Evolutionary conservation across 2,113 vertebrate species (phyloP).

Genomic region (Oreochromis aureus): DNA sequence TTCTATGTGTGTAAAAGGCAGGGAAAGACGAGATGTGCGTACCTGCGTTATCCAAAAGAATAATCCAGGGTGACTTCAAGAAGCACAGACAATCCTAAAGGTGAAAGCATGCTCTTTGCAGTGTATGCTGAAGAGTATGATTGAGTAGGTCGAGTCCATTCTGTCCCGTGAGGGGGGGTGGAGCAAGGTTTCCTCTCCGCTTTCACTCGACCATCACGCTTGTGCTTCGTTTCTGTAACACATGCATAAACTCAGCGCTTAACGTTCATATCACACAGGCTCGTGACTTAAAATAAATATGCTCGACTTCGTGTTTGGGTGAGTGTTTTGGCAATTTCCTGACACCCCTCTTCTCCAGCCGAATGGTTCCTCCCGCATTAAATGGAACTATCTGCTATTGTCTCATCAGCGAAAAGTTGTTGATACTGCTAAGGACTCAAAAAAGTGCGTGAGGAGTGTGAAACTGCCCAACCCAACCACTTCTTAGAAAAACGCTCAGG

Average conservation of each 20-base stretch:
- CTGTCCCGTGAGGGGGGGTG: background rate
- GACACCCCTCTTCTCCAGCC: slow-evolving; percentile 16
- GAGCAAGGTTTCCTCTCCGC: background rate
- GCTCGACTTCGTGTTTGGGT: rapidly evolving
- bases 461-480: too few relatives aligned
- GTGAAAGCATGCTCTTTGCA: slow-evolving; percentile 76
- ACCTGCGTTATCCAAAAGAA: slow-evolving; percentile 56
- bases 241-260: rapidly evolving
- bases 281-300: background rate
- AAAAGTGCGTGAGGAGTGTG: slow-evolving; percentile 4
- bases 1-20: background rate
- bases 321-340: background rate
- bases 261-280: background rate
- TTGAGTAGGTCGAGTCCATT: slow-evolving; percentile 76
- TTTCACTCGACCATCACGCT: rapidly evolving
- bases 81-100: slow-evolving; percentile 73
- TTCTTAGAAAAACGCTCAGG: background rate
- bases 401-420: slow-evolving; percentile 87
- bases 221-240: too few relatives aligned
- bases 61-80: slow-evolving; percentile 67
- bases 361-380: slow-evolving; percentile 73
- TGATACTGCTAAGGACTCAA: slow-evolving; percentile 61
- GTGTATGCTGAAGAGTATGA: slow-evolving; percentile 77
- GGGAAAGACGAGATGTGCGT: slow-evolving; percentile 26
- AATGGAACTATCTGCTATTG: slow-evolving; percentile 84